These are phyloP conservation scores for Slavum lentiscoides DNA, from an alignment of 2,888 invertebrate species.

Conservation along the genomic window DNA sequence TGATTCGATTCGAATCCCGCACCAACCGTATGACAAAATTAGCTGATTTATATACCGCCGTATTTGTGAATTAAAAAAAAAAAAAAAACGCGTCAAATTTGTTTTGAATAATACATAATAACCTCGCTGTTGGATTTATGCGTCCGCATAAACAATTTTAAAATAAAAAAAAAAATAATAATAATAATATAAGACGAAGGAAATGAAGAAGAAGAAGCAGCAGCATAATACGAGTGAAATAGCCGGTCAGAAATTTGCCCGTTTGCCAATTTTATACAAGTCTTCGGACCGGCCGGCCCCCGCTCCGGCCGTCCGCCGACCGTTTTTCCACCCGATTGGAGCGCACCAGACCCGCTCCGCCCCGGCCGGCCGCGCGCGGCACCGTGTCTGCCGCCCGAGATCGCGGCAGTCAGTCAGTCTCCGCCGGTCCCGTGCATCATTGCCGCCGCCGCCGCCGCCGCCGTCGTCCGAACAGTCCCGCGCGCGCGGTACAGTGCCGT, in stretches of 20 bases:
- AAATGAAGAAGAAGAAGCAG: background rate
- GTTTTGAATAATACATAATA: too few relatives aligned
- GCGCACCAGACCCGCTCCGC: slow-evolving; percentile 53
- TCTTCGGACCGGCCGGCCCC: background rate
- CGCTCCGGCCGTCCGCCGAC: slow-evolving; percentile 14
- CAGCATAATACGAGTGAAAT: too few relatives aligned
- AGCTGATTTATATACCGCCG: too few relatives aligned
- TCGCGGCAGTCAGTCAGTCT: slow-evolving; percentile 53
- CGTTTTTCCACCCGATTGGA: slow-evolving; percentile 51
- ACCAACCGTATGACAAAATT: too few relatives aligned
- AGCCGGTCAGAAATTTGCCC: slow-evolving; percentile 4
- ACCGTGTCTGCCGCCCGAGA: slow-evolving; percentile 51
- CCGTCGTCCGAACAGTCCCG: slow-evolving; percentile 3
- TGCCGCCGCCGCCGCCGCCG: slow-evolving; percentile 15
- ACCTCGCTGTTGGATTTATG: too few relatives aligned
- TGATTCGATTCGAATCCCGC: too few relatives aligned
- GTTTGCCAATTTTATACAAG: slow-evolving; percentile 34
- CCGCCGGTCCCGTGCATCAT: slow-evolving; percentile 43
- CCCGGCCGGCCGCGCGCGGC: slow-evolving; percentile 41
- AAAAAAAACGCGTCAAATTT: too few relatives aligned
- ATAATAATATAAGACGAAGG: background rate
- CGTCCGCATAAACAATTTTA: too few relatives aligned
- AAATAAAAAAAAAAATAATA: too few relatives aligned
- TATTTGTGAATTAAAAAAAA: too few relatives aligned
- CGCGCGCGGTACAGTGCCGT: background rate